Base-by-base conservation (phyloP, 2,797 vertebrate genomes). In the Leptoclinus maculatus region DNA sequence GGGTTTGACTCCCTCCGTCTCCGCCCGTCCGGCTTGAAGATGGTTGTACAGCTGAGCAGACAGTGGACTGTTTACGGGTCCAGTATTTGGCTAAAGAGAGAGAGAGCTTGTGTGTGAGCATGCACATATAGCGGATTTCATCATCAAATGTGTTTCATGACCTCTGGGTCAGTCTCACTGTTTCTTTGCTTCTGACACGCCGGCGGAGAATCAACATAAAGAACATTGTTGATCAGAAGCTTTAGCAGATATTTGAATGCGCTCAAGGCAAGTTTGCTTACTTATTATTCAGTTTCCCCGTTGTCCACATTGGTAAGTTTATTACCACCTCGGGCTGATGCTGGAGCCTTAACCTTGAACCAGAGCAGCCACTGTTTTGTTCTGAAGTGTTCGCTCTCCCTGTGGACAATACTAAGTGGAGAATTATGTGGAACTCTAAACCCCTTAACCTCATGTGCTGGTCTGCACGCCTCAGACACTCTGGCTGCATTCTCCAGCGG, bases 401-500 rank as follows among this genome's bases (percentile, higher is more conserved):
- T 66, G 74, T 81, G 78, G 83, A 90, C 67, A 65, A 49, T 41
- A 51, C 83, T 56, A 68, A 84, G 76, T 79, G 81, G 76, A 79
- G 85, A 85, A 83, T 89, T 89, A 88, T 74, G 76, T 80, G 80
- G 79, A 93, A 87, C 85, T 87, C 79, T 74, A 93, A 92, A 89
- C 88, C 88, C 77, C 79, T 82, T 83, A 85, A 88, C 84, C 81
- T 89, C 84, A 84, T 86, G 84, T 85, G 64, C 80, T 56, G 64
- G 83, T 87, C 85, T 87, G 84, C 85, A 60, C 57, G 74, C 75
- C 90, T 72, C 93, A 94, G 93, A 94, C 94, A 84, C 88, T 83
- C 83, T 81, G 92, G 74, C 88, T 89, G 87, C 90, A 78, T 94
- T 94, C 90, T 95, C 85, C 66, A 83, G 88, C 85, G 84, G 65